phyloP scores from a whole-genome alignment of 2,797 vertebrate species.

The Cirrhinus molitorella region DNA sequence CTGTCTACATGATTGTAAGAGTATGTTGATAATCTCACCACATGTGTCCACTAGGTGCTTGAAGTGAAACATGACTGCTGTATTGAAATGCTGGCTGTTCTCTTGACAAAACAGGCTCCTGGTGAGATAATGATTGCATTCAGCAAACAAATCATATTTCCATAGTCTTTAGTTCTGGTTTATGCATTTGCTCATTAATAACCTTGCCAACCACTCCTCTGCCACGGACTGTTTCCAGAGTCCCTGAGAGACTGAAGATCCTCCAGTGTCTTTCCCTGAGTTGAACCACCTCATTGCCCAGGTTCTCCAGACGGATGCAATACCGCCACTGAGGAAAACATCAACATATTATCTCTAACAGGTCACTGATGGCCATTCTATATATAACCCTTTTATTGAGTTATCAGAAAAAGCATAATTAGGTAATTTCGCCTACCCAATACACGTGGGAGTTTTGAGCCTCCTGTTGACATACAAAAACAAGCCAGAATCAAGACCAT shows the following conservation, averaged over 20 bases:
- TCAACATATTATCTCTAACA: slow-evolving; percentile 9
- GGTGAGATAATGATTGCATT: slow-evolving; percentile 50
- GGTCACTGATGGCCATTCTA: neutral
- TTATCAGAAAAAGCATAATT: neutral
- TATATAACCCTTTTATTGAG: neutral
- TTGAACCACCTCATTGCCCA: slow-evolving; percentile 93
- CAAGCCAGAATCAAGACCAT: neutral
- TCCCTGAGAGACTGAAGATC: slow-evolving; percentile 97
- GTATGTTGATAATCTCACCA: slow-evolving; percentile 83
- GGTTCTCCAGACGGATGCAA: slow-evolving; percentile 96
- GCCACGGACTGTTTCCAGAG: slow-evolving; percentile 94
- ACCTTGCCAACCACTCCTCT: slow-evolving; percentile 94
- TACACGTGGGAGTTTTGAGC: slow-evolving; percentile 99
- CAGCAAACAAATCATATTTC: neutral
- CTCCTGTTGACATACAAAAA: slow-evolving; percentile 80
- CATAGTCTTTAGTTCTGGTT: neutral
- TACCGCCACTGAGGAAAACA: slow-evolving; percentile 89
- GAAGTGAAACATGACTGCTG: slow-evolving; percentile 97
- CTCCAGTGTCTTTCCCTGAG: slow-evolving; percentile 97
- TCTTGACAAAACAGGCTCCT: slow-evolving; percentile 97
- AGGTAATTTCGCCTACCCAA: slow-evolving; percentile 87
- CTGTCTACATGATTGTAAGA: no score
- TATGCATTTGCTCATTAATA: neutral
- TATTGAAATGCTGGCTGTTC: slow-evolving; percentile 99
- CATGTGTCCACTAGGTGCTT: slow-evolving; percentile 98